A percentile compares a stretch with the other conserved stretches of the same genome.
Conservation (phyloP, 2,888 invertebrate species). For the Caenorhabditis sulstoni region DNA sequence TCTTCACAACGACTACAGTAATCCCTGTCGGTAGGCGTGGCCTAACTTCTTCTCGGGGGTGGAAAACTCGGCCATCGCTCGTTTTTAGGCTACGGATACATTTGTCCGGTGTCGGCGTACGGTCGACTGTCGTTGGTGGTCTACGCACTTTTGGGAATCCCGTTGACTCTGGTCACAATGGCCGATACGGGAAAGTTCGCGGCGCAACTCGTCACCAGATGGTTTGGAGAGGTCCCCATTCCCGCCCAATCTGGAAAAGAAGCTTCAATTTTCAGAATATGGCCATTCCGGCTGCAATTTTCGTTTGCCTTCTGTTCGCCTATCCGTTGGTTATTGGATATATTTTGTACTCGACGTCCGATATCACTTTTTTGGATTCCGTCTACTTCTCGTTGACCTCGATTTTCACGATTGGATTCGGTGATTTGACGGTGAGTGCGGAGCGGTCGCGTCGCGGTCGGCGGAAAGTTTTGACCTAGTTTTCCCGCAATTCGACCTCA, state of each 20-base stretch:
- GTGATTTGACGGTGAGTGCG: conserved; percentile 67
- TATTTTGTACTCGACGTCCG: conserved; percentile 54
- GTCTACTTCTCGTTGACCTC: conserved; percentile 70
- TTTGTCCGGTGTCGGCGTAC: conserved; percentile 60
- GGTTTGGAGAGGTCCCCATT: conserved; percentile 62
- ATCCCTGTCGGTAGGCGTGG: conserved; percentile 69
- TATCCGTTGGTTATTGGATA: conserved; percentile 66
- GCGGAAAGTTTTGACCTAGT: no score
- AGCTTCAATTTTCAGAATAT: conserved; percentile 59
- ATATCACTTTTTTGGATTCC: conserved; percentile 64
- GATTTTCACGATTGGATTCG: conserved; percentile 73
- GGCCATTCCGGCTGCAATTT: conserved; percentile 67
- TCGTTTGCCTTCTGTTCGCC: conserved; percentile 62
- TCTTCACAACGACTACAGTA: conserved; percentile 72
- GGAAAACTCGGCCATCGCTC: no score
- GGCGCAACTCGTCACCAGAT: conserved; percentile 62
- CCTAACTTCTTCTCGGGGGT: no score
- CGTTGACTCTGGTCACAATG: conserved; percentile 70
- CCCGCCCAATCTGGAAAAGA: background rate
- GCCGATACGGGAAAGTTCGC: conserved; percentile 73
- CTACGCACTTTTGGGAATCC: conserved; percentile 70
- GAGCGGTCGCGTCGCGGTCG: no score
- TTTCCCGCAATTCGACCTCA: no score
- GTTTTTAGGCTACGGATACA: conserved; percentile 69
- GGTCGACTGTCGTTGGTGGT: conserved; percentile 59